Evolutionary conservation across 2,797 vertebrate genomes (phyloP), one percentile per base, ranked within the genome.

Genomic region (Cryptoblepharus egeriae): DNA sequence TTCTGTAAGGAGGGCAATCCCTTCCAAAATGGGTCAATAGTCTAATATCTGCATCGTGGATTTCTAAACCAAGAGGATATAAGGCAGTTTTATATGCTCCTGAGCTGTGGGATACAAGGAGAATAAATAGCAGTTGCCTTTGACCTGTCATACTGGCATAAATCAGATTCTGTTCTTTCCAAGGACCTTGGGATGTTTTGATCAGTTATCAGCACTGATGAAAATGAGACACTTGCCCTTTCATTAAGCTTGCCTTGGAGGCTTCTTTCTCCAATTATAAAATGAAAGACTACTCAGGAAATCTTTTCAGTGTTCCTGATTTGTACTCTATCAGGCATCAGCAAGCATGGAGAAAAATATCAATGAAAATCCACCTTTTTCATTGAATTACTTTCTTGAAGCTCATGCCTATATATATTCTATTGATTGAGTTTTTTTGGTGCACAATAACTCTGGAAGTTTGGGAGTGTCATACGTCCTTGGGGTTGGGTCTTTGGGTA

Each of bases 151-250:
- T 63, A 74, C 75, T 85, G 75, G 88, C 80, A 92, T 81, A 89
- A 89, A 94, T 94, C 92, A 91, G 85, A 83, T 80, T 74, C 85
- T 83, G 82, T 81, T 88, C 80, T 71, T 88, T 87, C 85, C 87
- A 91, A 93, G 88, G 89, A 88, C 80, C 89, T 87, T 75, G 79
- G 80, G 81, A 90, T 77, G 35, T 88, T 93, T 89, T 79, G 69
- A 91, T 91, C 82, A 88, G 80, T 49, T 79, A 86, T 88, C 92
- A 93, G 37, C 35, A 42, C 83, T 60, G 76, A 71, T 55, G 86
- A 91, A 95, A 95, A 93, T 74, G 81, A 94, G 90, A 90, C 88
- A 75, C 89, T 70, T 94, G 90, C 81, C 94, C 89, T 94, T 95
- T 92, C 89, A 88, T 92, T 93, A 92, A 92, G 92, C 64, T 81